Evolutionary conservation across 2,888 invertebrate genomes (phyloP), one percentile per base, ranked within the genome.

Genomic region (Adela reaumurella): DNA sequence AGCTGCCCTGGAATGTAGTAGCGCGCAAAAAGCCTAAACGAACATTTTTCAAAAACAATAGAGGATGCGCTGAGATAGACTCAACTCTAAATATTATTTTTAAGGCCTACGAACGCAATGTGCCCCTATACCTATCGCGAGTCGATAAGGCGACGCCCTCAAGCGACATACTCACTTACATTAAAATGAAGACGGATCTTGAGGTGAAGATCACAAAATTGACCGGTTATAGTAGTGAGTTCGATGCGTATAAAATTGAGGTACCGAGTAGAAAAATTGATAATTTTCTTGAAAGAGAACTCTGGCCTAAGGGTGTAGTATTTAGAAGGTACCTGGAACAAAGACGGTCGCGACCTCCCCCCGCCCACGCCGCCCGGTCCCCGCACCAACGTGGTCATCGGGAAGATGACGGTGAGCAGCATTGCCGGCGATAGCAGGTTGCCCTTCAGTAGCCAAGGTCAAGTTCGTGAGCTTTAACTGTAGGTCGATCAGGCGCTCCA

Each of bases 251-350:
- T 28, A 48, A 44, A 29, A 14, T 48, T 8, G 28, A 28, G 20
- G 19, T 48, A 44, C 48, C 48, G 3, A 3, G 24, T 17, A 24
- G 28, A n/a, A 17, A 48, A 44, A 11, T 44, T 4, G n/a, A 10
- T 14, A 8, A 17, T 19, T 45, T 45, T 45, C 19, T 17, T 35
- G 24, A 45, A 14, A 35, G n/a, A 5, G 16, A 17, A 28, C 19
- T 49, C 16, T 49, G 49, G 49, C 49, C 49, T 11, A 17, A 45
- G 3, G 49, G 45, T 6, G 16, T 49, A 16, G 19, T 6, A n/a
- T 49, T 49, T 17, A 16, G 48, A 11, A 16, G 44, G 19, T 44
- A 35, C 18, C 14, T 45, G 19, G 17, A 35, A 35, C 35, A 35
- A 14, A 35, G n/a, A 35, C 8, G 35, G 24, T 24, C 24, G 24